Evolutionary conservation across 2,797 vertebrate genomes (phyloP), one percentile per base, ranked within the genome.

Genomic region (Myotis myotis): DNA sequence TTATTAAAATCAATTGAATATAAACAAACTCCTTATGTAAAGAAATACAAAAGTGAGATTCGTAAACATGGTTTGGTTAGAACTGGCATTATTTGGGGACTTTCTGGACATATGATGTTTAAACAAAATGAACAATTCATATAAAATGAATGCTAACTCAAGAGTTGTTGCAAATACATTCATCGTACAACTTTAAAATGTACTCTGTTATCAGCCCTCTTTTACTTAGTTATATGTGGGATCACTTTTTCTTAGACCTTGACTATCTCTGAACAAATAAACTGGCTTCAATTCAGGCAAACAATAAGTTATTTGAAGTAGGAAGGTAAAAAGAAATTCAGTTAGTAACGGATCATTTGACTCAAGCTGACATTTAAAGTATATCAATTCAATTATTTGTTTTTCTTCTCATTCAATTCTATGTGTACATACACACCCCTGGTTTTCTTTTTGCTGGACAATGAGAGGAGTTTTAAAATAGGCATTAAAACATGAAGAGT

Each of bases 281-380:
- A 87, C 49, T 93, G 51, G 23, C 87, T 84, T 86, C 83, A 91
- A 75, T 91, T 96, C 41, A n/a, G 81, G 49, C 86, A 64, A 87
- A 80, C 87, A 95, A 74, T 93, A 74, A 86, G 47, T 88, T 79
- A 93, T 92, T 74, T 96, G 90, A 91, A 96, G 86, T 81, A 80
- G 17, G 36, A 23, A 80, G 72, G 89, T 83, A 49, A 83, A 91
- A 92, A 96, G 85, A 95, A 97, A 96, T 94, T 93, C 90, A 44
- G 74, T 89, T 96, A 92, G 80, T 91, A 93, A 91, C 0, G 36
- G 93, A 81, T 90, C 88, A 84, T 92, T 96, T 87, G 85, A 83
- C 71, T 94, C 91, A 89, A 89, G 76, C 75, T 64, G 71, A 89
- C 83, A 93, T 95, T 76, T 92, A 87, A 96, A 93, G 55, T 92